These are phyloP conservation scores for Spatulosminthurus flaviceps DNA, from an alignment of 2,888 invertebrate species.

Conservation along the genomic window DNA sequence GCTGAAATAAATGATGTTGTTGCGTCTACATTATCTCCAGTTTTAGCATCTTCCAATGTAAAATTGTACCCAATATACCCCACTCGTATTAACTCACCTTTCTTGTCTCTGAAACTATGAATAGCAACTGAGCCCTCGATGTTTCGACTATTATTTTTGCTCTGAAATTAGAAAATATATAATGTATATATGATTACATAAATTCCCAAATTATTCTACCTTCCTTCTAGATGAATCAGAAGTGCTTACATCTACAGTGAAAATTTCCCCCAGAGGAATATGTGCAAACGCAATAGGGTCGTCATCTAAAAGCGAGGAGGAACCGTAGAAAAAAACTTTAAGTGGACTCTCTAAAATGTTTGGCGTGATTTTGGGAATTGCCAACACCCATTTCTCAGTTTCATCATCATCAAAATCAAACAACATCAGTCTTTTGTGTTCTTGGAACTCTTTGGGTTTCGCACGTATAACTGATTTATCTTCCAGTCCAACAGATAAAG, in stretches of 20 bases:
- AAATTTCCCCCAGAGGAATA: conserved; percentile 21
- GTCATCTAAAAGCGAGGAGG: not conserved
- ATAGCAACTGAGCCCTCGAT: not conserved
- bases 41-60: not conserved
- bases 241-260: conserved; percentile 10
- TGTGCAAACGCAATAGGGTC: conserved; percentile 1
- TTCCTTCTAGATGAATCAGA: too few relatives aligned
- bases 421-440: not conserved
- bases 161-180: not conserved
- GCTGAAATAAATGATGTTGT: not conserved
- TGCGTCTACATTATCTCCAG: too few relatives aligned
- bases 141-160: not conserved
- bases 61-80: not conserved
- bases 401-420: conserved; percentile 28
- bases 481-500: conserved; percentile 18
- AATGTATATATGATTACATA: too few relatives aligned
- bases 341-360: conserved; percentile 31
- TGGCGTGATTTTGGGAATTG: conserved; percentile 28
- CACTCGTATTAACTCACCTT: not conserved
- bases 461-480: conserved; percentile 5
- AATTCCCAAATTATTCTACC: too few relatives aligned
- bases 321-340: not conserved
- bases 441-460: not conserved
- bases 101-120: not conserved
- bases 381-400: conserved; percentile 35